Evolutionary conservation across 2,888 invertebrate species (phyloP).

Genomic region (Nemurella pictetii): DNA sequence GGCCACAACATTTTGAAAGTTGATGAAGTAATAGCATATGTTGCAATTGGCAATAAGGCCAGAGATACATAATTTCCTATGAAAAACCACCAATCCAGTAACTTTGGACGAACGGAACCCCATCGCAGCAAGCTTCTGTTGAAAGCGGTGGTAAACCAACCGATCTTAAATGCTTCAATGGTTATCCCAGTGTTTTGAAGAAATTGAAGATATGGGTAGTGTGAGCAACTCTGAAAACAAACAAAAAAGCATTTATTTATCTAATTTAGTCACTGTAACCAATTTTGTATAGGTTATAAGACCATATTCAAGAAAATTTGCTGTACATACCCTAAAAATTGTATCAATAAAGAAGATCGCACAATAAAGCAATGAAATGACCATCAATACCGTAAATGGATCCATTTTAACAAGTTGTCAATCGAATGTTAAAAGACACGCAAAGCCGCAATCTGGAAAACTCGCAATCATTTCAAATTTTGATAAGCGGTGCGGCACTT

Average conservation of each 20-base stretch:
- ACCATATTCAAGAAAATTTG: background rate
- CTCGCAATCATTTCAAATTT: background rate
- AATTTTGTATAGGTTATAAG: background rate
- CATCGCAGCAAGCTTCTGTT: slow-evolving; percentile 75
- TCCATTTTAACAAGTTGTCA: slow-evolving; percentile 58
- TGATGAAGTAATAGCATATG: slow-evolving; percentile 51
- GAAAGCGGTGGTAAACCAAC: slow-evolving; percentile 78
- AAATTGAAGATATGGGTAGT: slow-evolving; percentile 78
- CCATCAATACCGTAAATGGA: slow-evolving; percentile 62
- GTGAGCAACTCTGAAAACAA: slow-evolving; percentile 75
- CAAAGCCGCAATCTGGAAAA: background rate
- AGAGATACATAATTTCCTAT: slow-evolving; percentile 65
- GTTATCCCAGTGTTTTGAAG: slow-evolving; percentile 75
- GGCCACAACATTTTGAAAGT: slow-evolving; percentile 46
- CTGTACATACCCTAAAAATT: slow-evolving; percentile 72
- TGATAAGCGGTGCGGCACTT: no score
- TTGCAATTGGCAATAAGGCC: slow-evolving; percentile 67
- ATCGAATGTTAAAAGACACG: background rate
- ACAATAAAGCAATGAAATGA: slow-evolving; percentile 66
- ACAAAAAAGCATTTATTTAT: slow-evolving; percentile 28
- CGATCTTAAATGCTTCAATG: slow-evolving; percentile 70
- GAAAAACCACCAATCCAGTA: slow-evolving; percentile 73
- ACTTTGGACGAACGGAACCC: slow-evolving; percentile 65
- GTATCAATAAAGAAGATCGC: slow-evolving; percentile 76
- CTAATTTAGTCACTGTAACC: background rate